Evolutionary conservation across 2,888 invertebrate genomes (phyloP).

Genomic region (Adelognathus sp.): DNA sequence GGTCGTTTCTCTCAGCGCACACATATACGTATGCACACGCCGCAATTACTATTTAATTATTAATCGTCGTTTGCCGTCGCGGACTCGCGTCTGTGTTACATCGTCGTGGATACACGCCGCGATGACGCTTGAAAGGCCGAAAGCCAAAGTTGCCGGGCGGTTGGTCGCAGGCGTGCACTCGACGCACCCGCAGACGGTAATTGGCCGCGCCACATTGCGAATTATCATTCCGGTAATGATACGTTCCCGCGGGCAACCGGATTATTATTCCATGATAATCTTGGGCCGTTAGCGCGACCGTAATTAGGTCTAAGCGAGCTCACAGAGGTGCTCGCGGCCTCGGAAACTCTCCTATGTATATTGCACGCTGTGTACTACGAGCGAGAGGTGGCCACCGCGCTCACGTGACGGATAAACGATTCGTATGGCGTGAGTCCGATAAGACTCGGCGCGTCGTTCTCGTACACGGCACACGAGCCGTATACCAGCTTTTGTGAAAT

Average conservation of each 20-base stretch:
- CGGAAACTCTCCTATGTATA: constrained; percentile 13
- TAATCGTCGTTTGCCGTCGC: constrained; percentile 41
- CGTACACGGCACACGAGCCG: constrained; percentile 12
- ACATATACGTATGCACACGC: constrained; percentile 12
- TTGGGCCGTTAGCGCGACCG: constrained; percentile 60
- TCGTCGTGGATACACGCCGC: background rate
- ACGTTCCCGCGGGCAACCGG: constrained; percentile 59
- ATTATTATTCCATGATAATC: constrained; percentile 61
- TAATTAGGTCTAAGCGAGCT: constrained; percentile 59
- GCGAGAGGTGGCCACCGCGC: constrained; percentile 47
- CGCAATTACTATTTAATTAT: constrained; percentile 55
- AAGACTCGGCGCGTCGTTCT: constrained; percentile 52
- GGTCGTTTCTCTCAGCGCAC: background rate
- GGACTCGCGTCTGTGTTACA: constrained; percentile 48
- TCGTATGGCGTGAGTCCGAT: constrained; percentile 59
- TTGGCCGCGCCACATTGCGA: constrained; percentile 59
- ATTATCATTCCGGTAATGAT: constrained; percentile 60
- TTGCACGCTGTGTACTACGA: background rate
- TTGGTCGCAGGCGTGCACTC: background rate
- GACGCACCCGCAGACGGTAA: constrained; percentile 46
- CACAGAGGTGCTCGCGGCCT: constrained; percentile 2
- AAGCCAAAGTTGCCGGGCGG: constrained; percentile 47
- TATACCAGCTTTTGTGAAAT: constrained; percentile 24
- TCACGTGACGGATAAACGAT: constrained; percentile 60
- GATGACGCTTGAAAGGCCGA: constrained; percentile 31